These are phyloP conservation scores for Haliclona indistincta DNA, from an alignment of 37 sponge, comb jelly and placozoan genomes.

Conservation along the genomic window DNA sequence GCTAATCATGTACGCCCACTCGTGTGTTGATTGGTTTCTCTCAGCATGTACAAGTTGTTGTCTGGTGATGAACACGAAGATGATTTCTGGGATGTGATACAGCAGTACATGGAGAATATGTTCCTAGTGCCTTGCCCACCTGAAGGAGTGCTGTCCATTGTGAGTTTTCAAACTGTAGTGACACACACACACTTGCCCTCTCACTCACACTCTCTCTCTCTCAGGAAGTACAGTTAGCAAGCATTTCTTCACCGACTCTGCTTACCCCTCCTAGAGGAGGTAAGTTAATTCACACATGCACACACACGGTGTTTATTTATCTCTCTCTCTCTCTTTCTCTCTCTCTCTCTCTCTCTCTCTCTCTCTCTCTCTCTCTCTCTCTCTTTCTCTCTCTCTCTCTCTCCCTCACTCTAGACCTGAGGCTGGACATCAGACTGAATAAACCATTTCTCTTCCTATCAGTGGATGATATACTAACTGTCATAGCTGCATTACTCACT, in stretches of 20 bases:
- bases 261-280: conserved; percentile 47
- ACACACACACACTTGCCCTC: conserved; percentile 5
- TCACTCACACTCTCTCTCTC: conserved; percentile 32
- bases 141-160: conserved; percentile 42
- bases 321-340: neutral
- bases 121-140: conserved; percentile 61
- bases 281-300: neutral
- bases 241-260: conserved; percentile 22
- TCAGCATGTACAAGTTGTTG: conserved; percentile 15
- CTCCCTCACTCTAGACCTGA: conserved; percentile 16
- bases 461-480: conserved; percentile 56
- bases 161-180: conserved; percentile 7
- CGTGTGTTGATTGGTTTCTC: neutral
- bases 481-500: conserved; percentile 53
- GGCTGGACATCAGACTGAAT: conserved; percentile 70
- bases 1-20: neutral
- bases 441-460: conserved; percentile 72
- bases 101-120: conserved; percentile 29
- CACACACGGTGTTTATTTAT: neutral
- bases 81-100: conserved; percentile 52
- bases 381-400: neutral
- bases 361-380: neutral
- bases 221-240: conserved; percentile 40
- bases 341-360: neutral
- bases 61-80: conserved; percentile 6